phyloP scores from a whole-genome alignment of 1,140 invertebrate genomes.

The Phymastichus coffea region DNA sequence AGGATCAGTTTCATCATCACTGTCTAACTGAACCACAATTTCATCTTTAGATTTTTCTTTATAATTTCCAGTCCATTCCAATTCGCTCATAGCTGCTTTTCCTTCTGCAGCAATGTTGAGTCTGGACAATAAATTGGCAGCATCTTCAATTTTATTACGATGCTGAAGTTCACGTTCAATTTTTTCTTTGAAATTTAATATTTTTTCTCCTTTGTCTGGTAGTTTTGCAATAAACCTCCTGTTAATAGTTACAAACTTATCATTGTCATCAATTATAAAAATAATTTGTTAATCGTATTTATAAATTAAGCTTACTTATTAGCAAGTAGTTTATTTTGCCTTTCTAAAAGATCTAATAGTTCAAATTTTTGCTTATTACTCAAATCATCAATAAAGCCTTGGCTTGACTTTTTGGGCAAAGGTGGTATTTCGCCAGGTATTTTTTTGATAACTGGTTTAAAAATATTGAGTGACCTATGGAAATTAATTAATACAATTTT shows the following conservation, averaged over 20 bases:
- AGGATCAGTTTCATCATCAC: slow-evolving; percentile 68
- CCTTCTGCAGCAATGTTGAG: slow-evolving; percentile 62
- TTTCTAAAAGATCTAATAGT: slow-evolving; percentile 55
- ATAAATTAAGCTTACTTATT: slow-evolving; percentile 51
- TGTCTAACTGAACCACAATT: slow-evolving; percentile 58
- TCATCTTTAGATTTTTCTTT: slow-evolving; percentile 33
- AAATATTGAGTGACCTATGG: slow-evolving; percentile 21
- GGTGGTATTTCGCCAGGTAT: slow-evolving; percentile 44
- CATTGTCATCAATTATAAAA: no score
- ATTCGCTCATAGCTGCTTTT: slow-evolving; percentile 59
- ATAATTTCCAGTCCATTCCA: slow-evolving; percentile 68
- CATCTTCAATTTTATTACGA: slow-evolving; percentile 61
- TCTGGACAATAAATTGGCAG: slow-evolving; percentile 61
- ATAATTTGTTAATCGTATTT: no score
- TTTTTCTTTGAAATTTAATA: slow-evolving; percentile 59
- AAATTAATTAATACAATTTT: not conserved
- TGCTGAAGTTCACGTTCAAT: slow-evolving; percentile 59
- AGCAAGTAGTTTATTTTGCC: slow-evolving; percentile 55
- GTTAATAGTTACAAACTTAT: slow-evolving; percentile 26
- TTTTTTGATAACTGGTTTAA: slow-evolving; percentile 35
- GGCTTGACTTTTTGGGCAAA: slow-evolving; percentile 41
- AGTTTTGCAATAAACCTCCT: slow-evolving; percentile 58
- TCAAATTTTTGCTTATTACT: slow-evolving; percentile 49
- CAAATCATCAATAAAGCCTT: slow-evolving; percentile 54
- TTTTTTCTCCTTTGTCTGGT: slow-evolving; percentile 69